Percentiles rank a stretch among this genome's conserved stretches.
Conservation (phyloP, 2,797 vertebrate species). For the Adelosebastes latens region DNA sequence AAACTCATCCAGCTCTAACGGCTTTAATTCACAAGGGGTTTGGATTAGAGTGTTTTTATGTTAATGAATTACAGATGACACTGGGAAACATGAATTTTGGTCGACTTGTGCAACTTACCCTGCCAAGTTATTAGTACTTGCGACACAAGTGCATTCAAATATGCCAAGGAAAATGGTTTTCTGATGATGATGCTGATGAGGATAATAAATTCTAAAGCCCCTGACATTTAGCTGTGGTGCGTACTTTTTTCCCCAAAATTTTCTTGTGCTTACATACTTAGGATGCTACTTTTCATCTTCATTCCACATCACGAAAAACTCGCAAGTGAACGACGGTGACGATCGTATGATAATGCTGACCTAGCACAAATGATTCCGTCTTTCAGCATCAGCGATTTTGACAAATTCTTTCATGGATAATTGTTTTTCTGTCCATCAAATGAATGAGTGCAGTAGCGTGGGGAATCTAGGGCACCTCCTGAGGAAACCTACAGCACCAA, state of each 20-base stretch:
- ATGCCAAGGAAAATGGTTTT: conserved; percentile 42
- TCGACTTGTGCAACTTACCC: conserved; percentile 10
- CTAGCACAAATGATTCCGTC: conserved; percentile 48
- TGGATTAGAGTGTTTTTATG: conserved; percentile 8
- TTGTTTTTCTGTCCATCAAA: conserved; percentile 70
- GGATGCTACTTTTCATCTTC: conserved; percentile 19
- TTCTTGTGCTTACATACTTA: conserved; percentile 41
- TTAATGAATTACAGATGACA: conserved; percentile 36
- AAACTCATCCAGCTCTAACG: conserved; percentile 19
- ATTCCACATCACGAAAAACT: conserved; percentile 9
- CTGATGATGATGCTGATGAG: conserved; percentile 61
- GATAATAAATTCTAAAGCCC: conserved; percentile 47
- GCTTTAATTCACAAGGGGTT: conserved; percentile 12
- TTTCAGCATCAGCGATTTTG: conserved; percentile 51
- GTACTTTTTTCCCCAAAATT: conserved; percentile 19
- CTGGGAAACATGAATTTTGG: conserved; percentile 31
- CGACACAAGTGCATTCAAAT: conserved; percentile 41
- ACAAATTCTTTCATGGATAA: conserved; percentile 64
- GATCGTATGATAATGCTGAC: conserved; percentile 60
- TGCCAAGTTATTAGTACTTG: conserved; percentile 37
- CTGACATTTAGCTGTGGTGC: conserved; percentile 49
- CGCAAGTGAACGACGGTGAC: conserved; percentile 17
- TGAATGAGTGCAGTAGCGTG: conserved; percentile 48
- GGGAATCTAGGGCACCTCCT: conserved; percentile 68
- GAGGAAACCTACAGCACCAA: conserved; percentile 53